Conservation (phyloP, 2,113 vertebrate species). For the Halichoeres trimaculatus region DNA sequence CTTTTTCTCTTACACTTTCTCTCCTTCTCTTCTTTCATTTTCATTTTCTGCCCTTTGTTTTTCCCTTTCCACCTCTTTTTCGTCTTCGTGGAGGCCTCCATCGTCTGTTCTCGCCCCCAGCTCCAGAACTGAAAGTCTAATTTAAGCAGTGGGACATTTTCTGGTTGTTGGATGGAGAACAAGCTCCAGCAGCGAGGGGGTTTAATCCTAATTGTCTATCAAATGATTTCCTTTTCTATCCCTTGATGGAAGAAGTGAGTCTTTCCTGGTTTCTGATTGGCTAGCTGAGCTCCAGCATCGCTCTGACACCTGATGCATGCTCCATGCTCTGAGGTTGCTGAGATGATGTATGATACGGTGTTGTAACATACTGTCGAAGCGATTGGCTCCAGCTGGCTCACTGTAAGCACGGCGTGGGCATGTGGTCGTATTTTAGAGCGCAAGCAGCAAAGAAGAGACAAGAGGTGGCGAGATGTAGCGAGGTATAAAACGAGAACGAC, state of each 20-base stretch:
- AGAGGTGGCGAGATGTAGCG: conserved; percentile 36
- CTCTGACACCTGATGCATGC: not conserved
- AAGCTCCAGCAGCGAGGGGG: conserved; percentile 19
- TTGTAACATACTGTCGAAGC: conserved; percentile 40
- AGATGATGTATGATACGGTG: conserved; percentile 35
- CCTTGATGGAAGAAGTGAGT: not conserved
- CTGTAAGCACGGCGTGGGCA: conserved; percentile 26
- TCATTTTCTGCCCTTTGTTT: conserved; percentile 53
- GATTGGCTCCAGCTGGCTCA: conserved; percentile 54
- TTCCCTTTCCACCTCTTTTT: conserved; percentile 18
- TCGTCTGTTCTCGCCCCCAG: not conserved
- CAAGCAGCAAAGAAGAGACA: conserved; percentile 16
- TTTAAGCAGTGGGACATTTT: conserved; percentile 2
- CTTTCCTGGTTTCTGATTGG: not conserved
- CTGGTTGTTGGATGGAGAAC: conserved; percentile 14
- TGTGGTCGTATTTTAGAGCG: conserved; percentile 60
- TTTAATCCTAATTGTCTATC: conserved; percentile 37
- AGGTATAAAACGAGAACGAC: conserved; percentile 51
- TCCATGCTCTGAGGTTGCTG: conserved; percentile 6
- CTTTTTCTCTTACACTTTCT: conserved; percentile 79
- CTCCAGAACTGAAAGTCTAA: conserved; percentile 28
- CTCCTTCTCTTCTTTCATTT: conserved; percentile 26
- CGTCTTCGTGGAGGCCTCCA: not conserved
- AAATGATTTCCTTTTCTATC: conserved; percentile 19
- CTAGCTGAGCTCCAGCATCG: not conserved